Conservation (phyloP, 2,797 vertebrate species). For the Cynopterus sphinx region DNA sequence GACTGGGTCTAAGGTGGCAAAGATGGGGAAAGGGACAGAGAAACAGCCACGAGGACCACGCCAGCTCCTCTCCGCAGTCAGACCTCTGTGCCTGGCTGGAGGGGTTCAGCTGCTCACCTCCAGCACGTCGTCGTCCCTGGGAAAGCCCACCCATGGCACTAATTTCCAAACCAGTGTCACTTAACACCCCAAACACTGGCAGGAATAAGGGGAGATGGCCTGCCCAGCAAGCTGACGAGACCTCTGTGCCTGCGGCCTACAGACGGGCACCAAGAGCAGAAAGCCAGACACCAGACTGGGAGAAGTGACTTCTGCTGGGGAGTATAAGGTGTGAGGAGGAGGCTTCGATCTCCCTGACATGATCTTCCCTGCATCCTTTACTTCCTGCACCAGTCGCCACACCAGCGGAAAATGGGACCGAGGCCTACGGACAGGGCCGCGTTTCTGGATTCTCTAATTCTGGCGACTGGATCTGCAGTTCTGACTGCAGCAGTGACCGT, state of each 20-base stretch:
- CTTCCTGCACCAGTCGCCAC: not conserved
- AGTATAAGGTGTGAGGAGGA: conserved; percentile 28
- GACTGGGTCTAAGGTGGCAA: not conserved
- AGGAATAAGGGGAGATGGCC: conserved; percentile 65
- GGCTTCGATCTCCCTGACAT: conserved; percentile 63
- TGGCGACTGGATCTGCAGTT: conserved; percentile 65
- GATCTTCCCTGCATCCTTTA: conserved; percentile 73
- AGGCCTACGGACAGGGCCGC: conserved; percentile 41
- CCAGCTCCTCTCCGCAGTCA: not conserved
- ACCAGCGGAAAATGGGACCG: not conserved
- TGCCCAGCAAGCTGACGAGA: not conserved
- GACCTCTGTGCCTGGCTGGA: not conserved
- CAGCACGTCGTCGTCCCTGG: not conserved
- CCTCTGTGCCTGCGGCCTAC: conserved; percentile 13
- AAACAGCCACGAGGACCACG: not conserved
- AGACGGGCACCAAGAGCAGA: conserved; percentile 67
- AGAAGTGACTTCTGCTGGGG: conserved; percentile 34
- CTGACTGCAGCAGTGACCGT: conserved; percentile 70
- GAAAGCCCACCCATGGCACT: not conserved
- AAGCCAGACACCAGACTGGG: conserved; percentile 63
- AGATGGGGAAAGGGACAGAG: not conserved
- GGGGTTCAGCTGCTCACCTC: not conserved
- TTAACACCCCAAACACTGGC: conserved; percentile 35
- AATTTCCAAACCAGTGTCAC: not conserved
- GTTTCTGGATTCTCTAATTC: conserved; percentile 4